Evolutionary conservation across 2,888 invertebrate species (phyloP).

Genomic region (Sabellastarte sp.): DNA sequence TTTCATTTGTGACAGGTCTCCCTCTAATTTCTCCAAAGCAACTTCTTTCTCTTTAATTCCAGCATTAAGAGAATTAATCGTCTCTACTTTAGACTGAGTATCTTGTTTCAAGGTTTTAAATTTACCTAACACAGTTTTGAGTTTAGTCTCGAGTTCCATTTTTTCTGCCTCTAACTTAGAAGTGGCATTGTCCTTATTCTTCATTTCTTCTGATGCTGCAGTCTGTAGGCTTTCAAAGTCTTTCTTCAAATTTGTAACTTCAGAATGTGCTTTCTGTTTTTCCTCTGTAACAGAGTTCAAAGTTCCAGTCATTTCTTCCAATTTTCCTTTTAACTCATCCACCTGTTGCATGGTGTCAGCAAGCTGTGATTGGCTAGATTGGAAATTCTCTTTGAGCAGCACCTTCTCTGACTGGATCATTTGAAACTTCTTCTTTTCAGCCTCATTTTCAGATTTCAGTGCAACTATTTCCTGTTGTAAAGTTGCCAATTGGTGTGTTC

Average conservation of each 20-base stretch:
- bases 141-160: too few species aligned
- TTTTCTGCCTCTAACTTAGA: too few species aligned
- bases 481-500: constrained; percentile 4
- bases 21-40: neutral
- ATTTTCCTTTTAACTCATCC: neutral
- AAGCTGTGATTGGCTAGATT: neutral
- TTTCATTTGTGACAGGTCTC: neutral
- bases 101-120: neutral
- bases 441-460: constrained; percentile 5
- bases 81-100: too few species aligned
- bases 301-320: neutral
- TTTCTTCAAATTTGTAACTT: too few species aligned
- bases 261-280: neutral
- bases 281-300: neutral
- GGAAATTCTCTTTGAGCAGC: neutral
- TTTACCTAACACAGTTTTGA: too few species aligned
- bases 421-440: neutral
- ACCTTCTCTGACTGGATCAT: neutral
- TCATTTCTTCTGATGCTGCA: too few species aligned
- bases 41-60: neutral
- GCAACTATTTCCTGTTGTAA: neutral
- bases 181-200: too few species aligned
- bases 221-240: too few species aligned
- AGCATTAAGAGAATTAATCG: too few species aligned
- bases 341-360: too few species aligned